A percentile compares a stretch with the other conserved stretches of the same genome.
These are phyloP conservation scores for Syritta pipiens DNA, from an alignment of 2,888 invertebrate species.

Conservation along the genomic window DNA sequence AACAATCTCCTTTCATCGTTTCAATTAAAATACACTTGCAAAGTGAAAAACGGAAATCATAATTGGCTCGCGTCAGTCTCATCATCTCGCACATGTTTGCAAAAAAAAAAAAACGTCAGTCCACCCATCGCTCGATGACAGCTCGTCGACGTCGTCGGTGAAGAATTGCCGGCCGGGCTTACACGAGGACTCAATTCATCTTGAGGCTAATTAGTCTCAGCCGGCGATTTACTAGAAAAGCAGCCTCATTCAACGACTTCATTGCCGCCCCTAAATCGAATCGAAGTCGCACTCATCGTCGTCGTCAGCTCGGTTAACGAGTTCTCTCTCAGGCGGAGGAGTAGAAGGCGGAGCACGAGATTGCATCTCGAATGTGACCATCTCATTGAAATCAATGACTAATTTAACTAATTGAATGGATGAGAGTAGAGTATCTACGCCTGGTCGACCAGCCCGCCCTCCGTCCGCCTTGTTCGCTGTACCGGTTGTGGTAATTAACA, in stretches of 20 bases:
- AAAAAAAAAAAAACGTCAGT: constrained; percentile 9
- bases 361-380: constrained; percentile 49
- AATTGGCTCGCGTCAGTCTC: constrained; percentile 60
- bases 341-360: constrained; percentile 35
- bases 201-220: not conserved
- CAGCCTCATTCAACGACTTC: no score
- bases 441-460: constrained; percentile 13
- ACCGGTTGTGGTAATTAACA: constrained; percentile 70
- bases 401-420: constrained; percentile 70
- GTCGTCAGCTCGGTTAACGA: no score
- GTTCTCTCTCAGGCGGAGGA: constrained; percentile 10
- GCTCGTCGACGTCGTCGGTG: constrained; percentile 33
- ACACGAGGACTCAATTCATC: constrained; percentile 12
- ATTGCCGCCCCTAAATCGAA: not conserved
- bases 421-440: constrained; percentile 62
- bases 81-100: constrained; percentile 22
- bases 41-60: constrained; percentile 55
- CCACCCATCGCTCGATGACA: not conserved
- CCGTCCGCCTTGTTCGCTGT: not conserved
- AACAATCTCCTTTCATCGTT: not conserved
- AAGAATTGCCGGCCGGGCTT: constrained; percentile 40
- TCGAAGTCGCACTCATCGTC: not conserved
- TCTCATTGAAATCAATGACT: constrained; percentile 71
- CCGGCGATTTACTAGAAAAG: no score
- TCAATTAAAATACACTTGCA: not conserved